These are phyloP conservation scores for Miichthys miiuy DNA, from an alignment of 2,797 vertebrate species.

Conservation along the genomic window DNA sequence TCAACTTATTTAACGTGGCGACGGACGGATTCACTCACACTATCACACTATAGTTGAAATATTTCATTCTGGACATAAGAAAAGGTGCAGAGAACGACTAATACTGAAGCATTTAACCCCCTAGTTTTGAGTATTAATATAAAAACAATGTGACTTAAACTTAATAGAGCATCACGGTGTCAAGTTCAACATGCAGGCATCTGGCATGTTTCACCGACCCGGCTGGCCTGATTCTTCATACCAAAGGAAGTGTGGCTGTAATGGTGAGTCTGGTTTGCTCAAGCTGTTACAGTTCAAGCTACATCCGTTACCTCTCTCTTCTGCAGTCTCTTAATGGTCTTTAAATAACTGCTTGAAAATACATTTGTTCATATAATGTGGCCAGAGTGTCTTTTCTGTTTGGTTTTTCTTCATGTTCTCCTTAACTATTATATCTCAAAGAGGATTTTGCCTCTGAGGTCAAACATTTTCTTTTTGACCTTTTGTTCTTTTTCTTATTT, in stretches of 20 bases:
- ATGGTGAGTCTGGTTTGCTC: constrained; percentile 29
- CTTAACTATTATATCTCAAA: constrained; percentile 9
- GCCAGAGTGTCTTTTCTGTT: constrained; percentile 8
- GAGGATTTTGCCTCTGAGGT: constrained; percentile 3
- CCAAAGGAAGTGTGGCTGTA: constrained; percentile 1
- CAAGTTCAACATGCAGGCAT: not conserved
- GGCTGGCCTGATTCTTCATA: not conserved
- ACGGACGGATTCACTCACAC: too few relatives aligned
- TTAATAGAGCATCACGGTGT: not conserved
- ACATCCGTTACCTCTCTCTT: not conserved
- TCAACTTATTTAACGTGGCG: constrained; percentile 1
- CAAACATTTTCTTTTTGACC: constrained; percentile 5
- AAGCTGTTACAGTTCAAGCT: constrained; percentile 31
- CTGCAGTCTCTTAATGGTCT: constrained; percentile 36
- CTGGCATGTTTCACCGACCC: not conserved
- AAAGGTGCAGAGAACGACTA: not conserved
- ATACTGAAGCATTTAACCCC: too few relatives aligned
- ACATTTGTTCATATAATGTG: constrained; percentile 30
- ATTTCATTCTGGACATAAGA: not conserved
- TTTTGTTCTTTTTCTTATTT: not conserved
- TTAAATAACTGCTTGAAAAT: constrained; percentile 33
- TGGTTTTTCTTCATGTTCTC: not conserved
- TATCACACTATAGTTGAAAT: not conserved
- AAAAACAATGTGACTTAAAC: not conserved
- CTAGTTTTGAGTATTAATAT: not conserved